Evolutionary conservation across 2,113 vertebrate genomes (phyloP).

Genomic region (Bungarus multicinctus): DNA sequence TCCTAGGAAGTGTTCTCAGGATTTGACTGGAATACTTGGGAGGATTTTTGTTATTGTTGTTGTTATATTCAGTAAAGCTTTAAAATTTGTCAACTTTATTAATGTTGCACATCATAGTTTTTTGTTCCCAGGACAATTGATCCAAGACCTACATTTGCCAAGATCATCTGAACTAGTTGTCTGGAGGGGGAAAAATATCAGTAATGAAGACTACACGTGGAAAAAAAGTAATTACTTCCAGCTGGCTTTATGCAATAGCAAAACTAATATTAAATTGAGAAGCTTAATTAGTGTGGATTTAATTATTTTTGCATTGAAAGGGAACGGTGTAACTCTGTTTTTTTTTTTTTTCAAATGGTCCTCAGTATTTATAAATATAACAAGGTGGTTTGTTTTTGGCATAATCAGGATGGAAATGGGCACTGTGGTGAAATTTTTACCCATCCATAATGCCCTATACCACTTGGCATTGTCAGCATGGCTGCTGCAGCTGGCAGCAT

Average conservation of each 20-base stretch:
- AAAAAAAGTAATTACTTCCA: constrained; percentile 68
- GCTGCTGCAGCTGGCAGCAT: constrained; percentile 78
- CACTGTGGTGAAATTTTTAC: constrained; percentile 62
- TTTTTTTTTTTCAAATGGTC: constrained; percentile 13
- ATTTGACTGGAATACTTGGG: background rate
- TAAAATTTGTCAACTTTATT: constrained; percentile 47
- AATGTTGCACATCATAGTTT: constrained; percentile 45
- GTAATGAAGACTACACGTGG: constrained; percentile 60
- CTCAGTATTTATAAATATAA: constrained; percentile 43
- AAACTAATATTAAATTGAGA: constrained; percentile 69
- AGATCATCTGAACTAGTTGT: constrained; percentile 52
- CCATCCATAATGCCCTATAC: constrained; percentile 62
- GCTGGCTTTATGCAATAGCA: constrained; percentile 68
- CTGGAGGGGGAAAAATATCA: constrained; percentile 43
- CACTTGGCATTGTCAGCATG: constrained; percentile 72
- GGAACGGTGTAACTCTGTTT: constrained; percentile 36
- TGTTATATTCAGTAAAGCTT: background rate
- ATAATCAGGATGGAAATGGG: constrained; percentile 66
- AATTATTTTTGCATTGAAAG: constrained; percentile 57
- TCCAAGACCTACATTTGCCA: constrained; percentile 51
- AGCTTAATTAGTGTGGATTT: constrained; percentile 59
- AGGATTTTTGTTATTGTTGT: background rate
- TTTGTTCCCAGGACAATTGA: constrained; percentile 55
- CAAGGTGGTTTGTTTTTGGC: constrained; percentile 66
- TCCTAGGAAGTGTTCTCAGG: background rate